A percentile compares a stretch with the other conserved stretches of the same genome.
Evolutionary conservation across 2,113 vertebrate genomes (phyloP).

Genomic region (Syngnathus typhle): DNA sequence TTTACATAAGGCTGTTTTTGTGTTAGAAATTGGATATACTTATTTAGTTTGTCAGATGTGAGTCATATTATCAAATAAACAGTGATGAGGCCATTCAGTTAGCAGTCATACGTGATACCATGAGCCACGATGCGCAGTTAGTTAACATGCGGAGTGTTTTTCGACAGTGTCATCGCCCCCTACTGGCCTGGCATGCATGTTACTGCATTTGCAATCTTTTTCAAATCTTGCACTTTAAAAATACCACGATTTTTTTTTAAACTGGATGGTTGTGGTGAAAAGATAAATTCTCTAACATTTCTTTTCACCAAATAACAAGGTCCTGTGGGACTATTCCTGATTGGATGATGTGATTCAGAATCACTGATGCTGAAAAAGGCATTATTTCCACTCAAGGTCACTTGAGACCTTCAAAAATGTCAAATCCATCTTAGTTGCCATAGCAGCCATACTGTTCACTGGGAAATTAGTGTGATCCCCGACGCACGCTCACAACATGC

Average conservation of each 20-base stretch:
- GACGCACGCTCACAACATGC: conserved; percentile 21
- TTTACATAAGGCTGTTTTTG: background rate
- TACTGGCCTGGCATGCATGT: background rate
- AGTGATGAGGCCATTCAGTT: background rate
- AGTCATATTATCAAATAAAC: background rate
- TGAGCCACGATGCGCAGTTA: no score
- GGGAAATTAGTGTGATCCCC: conserved; percentile 29
- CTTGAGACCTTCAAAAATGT: conserved; percentile 36
- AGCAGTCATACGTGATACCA: background rate
- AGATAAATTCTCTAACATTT: background rate
- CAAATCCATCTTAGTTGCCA: conserved; percentile 47
- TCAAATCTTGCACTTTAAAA: background rate
- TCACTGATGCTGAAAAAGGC: background rate
- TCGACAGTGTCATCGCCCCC: no score
- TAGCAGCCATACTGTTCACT: conserved; percentile 28
- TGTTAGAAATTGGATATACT: background rate
- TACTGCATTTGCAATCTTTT: background rate
- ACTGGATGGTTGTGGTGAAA: background rate
- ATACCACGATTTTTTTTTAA: background rate
- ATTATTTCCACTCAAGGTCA: background rate
- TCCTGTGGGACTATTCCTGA: background rate
- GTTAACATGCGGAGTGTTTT: no score
- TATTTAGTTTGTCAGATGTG: background rate
- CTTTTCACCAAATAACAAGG: background rate
- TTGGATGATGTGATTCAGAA: background rate